Evolutionary conservation across 2,797 vertebrate species (phyloP), one percentile per base, ranked within the genome.

Genomic region (Crax fasciolata): DNA sequence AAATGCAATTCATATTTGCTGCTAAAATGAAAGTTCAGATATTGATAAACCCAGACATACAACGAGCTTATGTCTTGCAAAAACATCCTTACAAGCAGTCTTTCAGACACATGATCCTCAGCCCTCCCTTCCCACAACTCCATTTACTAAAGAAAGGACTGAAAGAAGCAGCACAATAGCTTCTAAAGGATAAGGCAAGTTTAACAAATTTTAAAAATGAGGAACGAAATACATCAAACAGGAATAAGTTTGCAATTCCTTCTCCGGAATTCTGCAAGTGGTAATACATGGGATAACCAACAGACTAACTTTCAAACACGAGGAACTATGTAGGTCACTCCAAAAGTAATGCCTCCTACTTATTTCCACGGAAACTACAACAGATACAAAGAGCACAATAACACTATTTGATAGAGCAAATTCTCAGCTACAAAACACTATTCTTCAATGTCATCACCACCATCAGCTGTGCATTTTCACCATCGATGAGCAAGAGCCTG

Each of bases 71-170:
- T 4, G 51, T 32, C 54, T 63, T 11, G 6, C 44, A 55, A 24
- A 46, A 51, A 9, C 12, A 30, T 8, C 70, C 35, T 39, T 81
- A 81, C 11, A 52, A 54, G 8, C 4, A 90, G 25, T 27, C 41
- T 54, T 77, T 49, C 28, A 80, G 48, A 67, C 74, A 62, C 0
- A 1, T 24, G 10, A 9, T 93, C 25, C 21, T 88, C 27, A 71
- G 46, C 2, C 0, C 4, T 30, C 8, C 2, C 6, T 4, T 4
- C 7, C 11, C 32, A 48, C 4, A 66, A 35, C 4, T 15, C 61
- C 62, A 38, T n/a, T 59, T 27, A 28, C 18, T 30, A 41, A 63
- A 17, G 25, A 19, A 24, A 35, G 18, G 10, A 23, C 16, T 25
- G 9, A 54, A 79, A 17, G 11, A 65, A 84, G 38, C 44, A 2